Evolutionary conservation across 1,140 invertebrate species (phyloP).

Genomic region (Psilanteris sp.): DNA sequence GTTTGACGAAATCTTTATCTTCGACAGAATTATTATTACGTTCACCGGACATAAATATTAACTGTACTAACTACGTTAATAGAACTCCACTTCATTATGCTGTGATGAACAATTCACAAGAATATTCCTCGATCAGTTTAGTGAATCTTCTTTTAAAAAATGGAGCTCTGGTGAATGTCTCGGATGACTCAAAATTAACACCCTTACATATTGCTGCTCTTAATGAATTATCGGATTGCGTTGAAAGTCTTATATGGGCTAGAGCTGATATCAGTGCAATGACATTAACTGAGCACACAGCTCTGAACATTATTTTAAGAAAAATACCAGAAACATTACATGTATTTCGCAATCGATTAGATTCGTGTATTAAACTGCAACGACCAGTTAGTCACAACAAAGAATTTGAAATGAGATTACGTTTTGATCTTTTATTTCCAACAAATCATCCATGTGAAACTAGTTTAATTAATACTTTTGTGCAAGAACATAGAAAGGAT

Average conservation of each 20-base stretch:
- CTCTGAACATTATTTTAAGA: constrained; percentile 82
- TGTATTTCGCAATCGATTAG: constrained; percentile 81
- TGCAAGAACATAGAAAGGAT: constrained; percentile 82
- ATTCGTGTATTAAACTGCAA: constrained; percentile 81
- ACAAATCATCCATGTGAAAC: constrained; percentile 82
- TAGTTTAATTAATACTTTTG: constrained; percentile 82
- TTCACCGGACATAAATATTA: constrained; percentile 80
- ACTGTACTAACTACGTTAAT: constrained; percentile 81
- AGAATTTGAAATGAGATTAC: constrained; percentile 82
- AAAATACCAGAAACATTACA: constrained; percentile 82
- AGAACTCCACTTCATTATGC: constrained; percentile 83
- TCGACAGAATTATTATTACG: constrained; percentile 81
- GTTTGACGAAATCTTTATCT: constrained; percentile 81
- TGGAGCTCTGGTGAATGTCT: constrained; percentile 80
- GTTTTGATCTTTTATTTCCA: constrained; percentile 82
- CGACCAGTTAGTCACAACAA: constrained; percentile 80
- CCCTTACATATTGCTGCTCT: constrained; percentile 85
- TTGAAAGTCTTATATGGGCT: constrained; percentile 83
- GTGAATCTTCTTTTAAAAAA: constrained; percentile 81
- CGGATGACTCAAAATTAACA: constrained; percentile 85
- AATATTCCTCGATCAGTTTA: constrained; percentile 78
- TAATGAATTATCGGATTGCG: constrained; percentile 82
- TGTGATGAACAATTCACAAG: constrained; percentile 76
- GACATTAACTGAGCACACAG: constrained; percentile 82
- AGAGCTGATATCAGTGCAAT: constrained; percentile 84